Conservation (phyloP, 2,113 vertebrate species). For the Gymnogyps californianus region DNA sequence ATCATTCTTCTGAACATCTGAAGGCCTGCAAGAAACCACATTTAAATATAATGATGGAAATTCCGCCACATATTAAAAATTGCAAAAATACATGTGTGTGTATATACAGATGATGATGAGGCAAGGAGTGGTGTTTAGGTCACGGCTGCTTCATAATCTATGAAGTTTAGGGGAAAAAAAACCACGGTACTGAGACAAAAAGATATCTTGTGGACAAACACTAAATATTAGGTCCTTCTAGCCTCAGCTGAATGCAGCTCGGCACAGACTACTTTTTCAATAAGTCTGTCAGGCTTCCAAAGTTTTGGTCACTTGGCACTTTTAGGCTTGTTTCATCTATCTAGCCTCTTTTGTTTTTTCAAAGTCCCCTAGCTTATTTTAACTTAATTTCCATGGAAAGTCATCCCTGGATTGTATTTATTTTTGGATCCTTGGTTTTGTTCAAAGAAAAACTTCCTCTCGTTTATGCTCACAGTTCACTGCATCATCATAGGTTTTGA, state of each 20-base stretch:
- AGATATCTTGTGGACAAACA: neutral
- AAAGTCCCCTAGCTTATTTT: slow-evolving; percentile 4
- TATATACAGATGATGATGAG: neutral
- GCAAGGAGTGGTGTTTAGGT: neutral
- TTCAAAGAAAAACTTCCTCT: slow-evolving; percentile 30
- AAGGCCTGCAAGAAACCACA: slow-evolving; percentile 24
- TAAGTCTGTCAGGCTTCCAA: neutral
- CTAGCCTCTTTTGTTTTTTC: slow-evolving; percentile 4
- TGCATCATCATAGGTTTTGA: neutral
- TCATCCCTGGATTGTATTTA: neutral
- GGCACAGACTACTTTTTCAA: neutral
- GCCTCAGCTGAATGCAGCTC: neutral
- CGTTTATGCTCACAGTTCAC: slow-evolving; percentile 29
- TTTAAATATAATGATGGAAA: neutral
- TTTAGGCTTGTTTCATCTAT: neutral
- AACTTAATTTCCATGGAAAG: slow-evolving; percentile 29
- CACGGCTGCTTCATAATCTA: neutral
- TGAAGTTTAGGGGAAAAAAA: neutral
- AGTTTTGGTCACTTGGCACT: neutral
- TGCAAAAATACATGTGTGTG: neutral
- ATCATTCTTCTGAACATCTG: slow-evolving; percentile 44
- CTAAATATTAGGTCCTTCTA: neutral
- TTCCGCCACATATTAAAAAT: neutral
- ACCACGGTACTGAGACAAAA: neutral
- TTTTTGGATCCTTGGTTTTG: neutral